Evolutionary conservation across 1,140 invertebrate species (phyloP).

Genomic region (Drosophila orosa): DNA sequence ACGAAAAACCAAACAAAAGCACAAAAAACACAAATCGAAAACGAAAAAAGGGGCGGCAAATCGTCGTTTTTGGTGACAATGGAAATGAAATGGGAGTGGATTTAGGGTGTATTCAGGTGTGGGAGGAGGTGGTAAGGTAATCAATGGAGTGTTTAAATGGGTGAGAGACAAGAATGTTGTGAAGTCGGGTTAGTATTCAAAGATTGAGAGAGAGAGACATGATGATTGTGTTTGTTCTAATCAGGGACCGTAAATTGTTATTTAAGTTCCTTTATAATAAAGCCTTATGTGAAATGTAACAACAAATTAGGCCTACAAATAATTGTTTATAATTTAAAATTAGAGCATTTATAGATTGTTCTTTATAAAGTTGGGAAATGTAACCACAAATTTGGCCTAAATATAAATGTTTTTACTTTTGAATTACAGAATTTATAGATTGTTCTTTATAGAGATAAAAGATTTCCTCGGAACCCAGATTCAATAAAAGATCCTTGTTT

Average conservation of each 20-base stretch:
- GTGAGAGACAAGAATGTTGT: slow-evolving; percentile 63
- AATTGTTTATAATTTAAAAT: background rate
- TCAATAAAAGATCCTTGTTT: background rate
- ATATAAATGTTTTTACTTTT: too few relatives aligned
- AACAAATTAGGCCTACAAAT: background rate
- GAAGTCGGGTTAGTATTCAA: slow-evolving; percentile 51
- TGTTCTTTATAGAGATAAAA: too few relatives aligned
- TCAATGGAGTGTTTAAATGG: slow-evolving; percentile 38
- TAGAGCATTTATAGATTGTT: too few relatives aligned
- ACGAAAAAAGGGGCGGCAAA: slow-evolving; percentile 78
- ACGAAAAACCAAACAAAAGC: slow-evolving; percentile 64
- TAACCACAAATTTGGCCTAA: too few relatives aligned
- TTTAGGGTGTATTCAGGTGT: slow-evolving; percentile 17
- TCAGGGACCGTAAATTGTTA: slow-evolving; percentile 15
- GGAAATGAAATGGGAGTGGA: slow-evolving; percentile 50
- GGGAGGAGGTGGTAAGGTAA: slow-evolving; percentile 9
- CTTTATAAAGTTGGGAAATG: too few relatives aligned
- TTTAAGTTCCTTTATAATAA: background rate
- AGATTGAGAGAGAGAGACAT: slow-evolving; percentile 19
- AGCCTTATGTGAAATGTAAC: accelerated
- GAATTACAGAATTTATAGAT: too few relatives aligned
- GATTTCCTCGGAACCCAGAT: background rate
- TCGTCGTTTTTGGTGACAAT: slow-evolving; percentile 33
- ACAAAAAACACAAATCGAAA: slow-evolving; percentile 48
- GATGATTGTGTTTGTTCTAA: slow-evolving; percentile 28